phyloP scores from a whole-genome alignment of 2,888 invertebrate genomes.

The Heliconius hortense region DNA sequence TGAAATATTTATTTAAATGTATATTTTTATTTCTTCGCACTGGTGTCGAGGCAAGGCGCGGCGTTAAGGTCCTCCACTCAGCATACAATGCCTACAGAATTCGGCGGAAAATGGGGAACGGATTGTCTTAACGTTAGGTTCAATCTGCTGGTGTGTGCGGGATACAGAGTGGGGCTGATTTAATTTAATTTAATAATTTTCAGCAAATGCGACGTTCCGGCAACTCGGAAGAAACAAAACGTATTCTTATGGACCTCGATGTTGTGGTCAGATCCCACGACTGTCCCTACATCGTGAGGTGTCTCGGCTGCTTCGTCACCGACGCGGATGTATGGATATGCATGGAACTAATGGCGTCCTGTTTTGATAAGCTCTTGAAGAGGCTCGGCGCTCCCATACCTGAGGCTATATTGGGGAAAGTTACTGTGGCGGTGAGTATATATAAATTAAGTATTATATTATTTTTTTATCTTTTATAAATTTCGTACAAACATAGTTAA shows the following conservation, averaged over 20 bases:
- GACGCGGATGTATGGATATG: conserved; percentile 99
- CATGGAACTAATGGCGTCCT: conserved; percentile 99
- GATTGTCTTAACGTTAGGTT: no score
- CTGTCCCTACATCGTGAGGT: conserved; percentile 98
- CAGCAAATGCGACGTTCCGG: conserved; percentile 98
- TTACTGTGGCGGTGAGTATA: conserved; percentile 91
- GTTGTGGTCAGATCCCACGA: conserved; percentile 98
- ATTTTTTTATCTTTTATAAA: no score
- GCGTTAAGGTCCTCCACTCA: no score
- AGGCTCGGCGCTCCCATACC: conserved; percentile 94
- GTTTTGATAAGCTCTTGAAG: conserved; percentile 98
- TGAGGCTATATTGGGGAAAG: conserved; percentile 97
- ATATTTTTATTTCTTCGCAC: no score
- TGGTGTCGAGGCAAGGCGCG: no score
- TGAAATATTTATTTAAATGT: no score
- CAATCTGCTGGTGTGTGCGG: no score
- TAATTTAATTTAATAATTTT: neutral
- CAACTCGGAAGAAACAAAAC: conserved; percentile 97
- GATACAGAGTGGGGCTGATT: no score
- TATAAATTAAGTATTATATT: no score
- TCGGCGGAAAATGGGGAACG: no score
- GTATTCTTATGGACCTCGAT: conserved; percentile 99
- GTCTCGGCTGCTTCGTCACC: conserved; percentile 98
- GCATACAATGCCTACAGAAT: no score
- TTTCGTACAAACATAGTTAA: neutral